Conservation (phyloP, 2,797 vertebrate species). For the Schizothorax lantsangensis region DNA sequence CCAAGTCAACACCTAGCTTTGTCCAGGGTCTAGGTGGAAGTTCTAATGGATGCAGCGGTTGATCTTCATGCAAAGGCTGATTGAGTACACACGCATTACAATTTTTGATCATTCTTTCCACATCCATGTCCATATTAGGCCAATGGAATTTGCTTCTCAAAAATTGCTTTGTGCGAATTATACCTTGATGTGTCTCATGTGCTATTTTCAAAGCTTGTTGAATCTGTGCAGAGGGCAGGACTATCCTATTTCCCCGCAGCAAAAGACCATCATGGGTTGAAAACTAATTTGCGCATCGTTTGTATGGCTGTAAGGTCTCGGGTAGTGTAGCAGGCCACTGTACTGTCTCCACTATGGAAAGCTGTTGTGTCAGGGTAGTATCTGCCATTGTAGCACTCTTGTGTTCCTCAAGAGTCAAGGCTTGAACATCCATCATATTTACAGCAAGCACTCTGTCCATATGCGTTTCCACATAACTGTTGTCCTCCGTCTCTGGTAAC, state of each 20-base stretch:
- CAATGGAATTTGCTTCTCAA: slow-evolving; percentile 50
- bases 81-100: slow-evolving; percentile 48
- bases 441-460: slow-evolving; percentile 16
- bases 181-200: slow-evolving; percentile 47
- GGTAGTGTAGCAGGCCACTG: too few species aligned
- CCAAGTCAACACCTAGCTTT: too few species aligned
- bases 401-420: slow-evolving; percentile 25
- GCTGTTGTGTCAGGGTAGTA: slow-evolving; percentile 29
- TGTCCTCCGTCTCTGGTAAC: slow-evolving; percentile 9
- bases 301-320: slow-evolving; percentile 28
- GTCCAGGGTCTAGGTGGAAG: too few species aligned
- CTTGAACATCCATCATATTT: neutral
- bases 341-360: slow-evolving; percentile 23
- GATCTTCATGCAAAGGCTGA: slow-evolving; percentile 45
- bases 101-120: slow-evolving; percentile 50
- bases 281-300: slow-evolving; percentile 30
- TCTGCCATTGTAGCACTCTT: slow-evolving; percentile 24
- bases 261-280: slow-evolving; percentile 37
- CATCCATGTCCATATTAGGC: slow-evolving; percentile 48
- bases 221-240: neutral
- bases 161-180: slow-evolving; percentile 40
- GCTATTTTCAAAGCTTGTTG: slow-evolving; percentile 37
- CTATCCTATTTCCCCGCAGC: slow-evolving; percentile 6
- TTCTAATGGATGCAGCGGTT: too few species aligned
- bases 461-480: slow-evolving; percentile 33